Percentiles rank a stretch among this genome's conserved stretches.
These are phyloP conservation scores for Meloidogyne floridensis DNA, from an alignment of 1,140 invertebrate genomes.

Conservation along the genomic window DNA sequence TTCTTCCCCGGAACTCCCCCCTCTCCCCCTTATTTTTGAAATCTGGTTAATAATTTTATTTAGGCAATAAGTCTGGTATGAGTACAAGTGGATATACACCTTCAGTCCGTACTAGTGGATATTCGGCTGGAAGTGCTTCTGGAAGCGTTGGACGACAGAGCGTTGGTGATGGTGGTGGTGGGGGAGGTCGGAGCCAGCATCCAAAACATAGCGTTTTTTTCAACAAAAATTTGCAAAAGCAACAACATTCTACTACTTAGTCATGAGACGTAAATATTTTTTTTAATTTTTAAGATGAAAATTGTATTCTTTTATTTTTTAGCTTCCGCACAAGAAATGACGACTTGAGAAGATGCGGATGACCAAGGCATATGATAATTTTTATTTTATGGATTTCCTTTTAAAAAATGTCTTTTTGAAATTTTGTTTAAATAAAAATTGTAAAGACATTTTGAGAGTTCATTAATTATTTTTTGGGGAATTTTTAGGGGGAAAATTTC, in stretches of 20 bases:
- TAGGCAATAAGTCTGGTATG: neutral
- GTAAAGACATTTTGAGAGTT: neutral
- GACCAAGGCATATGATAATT: neutral
- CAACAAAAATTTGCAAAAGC: neutral
- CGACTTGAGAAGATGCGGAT: neutral
- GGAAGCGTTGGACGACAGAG: neutral
- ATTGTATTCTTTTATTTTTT: neutral
- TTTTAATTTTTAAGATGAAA: neutral
- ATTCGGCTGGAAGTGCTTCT: neutral
- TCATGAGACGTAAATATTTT: neutral
- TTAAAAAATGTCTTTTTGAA: neutral
- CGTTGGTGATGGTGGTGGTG: neutral
- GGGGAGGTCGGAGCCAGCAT: neutral
- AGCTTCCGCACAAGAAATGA: neutral
- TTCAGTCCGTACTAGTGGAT: neutral
- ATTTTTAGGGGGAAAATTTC: no score
- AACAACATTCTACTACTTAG: neutral
- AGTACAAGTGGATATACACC: neutral
- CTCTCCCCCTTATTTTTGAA: no score
- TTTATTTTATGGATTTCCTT: slow-evolving; percentile 3
- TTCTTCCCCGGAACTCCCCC: no score
- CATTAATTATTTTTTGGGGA: no score
- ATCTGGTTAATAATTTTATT: neutral
- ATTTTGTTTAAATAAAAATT: slow-evolving; percentile 2
- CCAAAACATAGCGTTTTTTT: neutral